Evolutionary conservation across 2,888 invertebrate genomes (phyloP).

Genomic region (Melikaiella ostensackeni): DNA sequence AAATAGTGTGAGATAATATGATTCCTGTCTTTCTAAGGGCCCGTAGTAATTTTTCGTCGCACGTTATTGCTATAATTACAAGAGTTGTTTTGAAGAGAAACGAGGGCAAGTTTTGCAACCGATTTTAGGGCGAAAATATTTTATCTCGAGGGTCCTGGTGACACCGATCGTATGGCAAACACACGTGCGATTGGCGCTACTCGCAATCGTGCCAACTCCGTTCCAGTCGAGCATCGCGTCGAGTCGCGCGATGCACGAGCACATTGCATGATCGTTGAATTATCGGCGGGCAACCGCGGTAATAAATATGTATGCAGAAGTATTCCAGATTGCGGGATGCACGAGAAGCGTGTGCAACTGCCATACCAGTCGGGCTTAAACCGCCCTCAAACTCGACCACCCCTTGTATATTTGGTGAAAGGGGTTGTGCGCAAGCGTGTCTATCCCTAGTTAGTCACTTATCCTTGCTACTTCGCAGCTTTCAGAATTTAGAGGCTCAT

Average conservation of each 20-base stretch:
- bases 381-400: constrained; percentile 10
- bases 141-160: background rate
- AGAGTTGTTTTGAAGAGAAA: background rate
- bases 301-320: constrained; percentile 72
- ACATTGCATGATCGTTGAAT: constrained; percentile 72
- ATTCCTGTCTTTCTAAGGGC: background rate
- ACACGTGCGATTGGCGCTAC: constrained; percentile 53
- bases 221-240: constrained; percentile 45
- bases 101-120: background rate
- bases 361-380: constrained; percentile 3
- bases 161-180: constrained; percentile 8
- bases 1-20: background rate
- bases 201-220: constrained; percentile 35
- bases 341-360: constrained; percentile 58
- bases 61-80: background rate
- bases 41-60: background rate
- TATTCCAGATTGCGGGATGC: constrained; percentile 71
- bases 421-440: constrained; percentile 61
- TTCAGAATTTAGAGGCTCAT: constrained; percentile 51
- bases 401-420: constrained; percentile 35
- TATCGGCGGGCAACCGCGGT: constrained; percentile 68
- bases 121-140: constrained; percentile 18
- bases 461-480: constrained; percentile 59
- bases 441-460: constrained; percentile 67
- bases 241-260: constrained; percentile 56